Evolutionary conservation across 2,888 invertebrate species (phyloP).

Genomic region (Lasioglossum calceatum): DNA sequence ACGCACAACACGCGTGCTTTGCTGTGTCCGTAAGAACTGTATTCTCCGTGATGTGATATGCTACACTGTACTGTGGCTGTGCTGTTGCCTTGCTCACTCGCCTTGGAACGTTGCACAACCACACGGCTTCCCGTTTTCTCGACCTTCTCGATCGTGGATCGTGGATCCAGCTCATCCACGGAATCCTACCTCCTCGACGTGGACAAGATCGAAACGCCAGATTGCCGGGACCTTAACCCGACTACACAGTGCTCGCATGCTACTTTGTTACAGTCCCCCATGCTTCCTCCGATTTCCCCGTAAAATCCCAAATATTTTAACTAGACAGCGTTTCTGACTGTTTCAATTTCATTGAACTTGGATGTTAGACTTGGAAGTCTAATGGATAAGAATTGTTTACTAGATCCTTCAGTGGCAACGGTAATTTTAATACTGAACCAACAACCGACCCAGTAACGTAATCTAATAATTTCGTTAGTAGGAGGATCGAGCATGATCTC

Average conservation of each 20-base stretch:
- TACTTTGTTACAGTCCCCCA: not conserved
- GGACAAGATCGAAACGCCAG: conserved; percentile 9
- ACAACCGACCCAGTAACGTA: too few species aligned
- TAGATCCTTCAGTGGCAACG: not conserved
- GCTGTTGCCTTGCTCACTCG: conserved; percentile 14
- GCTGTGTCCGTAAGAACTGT: not conserved
- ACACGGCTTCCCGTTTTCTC: conserved; percentile 33
- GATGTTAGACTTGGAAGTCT: not conserved
- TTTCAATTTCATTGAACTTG: not conserved
- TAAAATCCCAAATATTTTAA: not conserved
- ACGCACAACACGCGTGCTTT: conserved; percentile 46
- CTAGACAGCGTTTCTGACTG: not conserved
- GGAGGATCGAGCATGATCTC: not conserved
- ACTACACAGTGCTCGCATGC: not conserved
- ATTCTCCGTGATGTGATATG: not conserved
- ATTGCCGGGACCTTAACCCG: conserved; percentile 30
- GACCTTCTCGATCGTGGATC: conserved; percentile 15
- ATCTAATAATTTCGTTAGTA: not conserved
- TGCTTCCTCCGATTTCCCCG: not conserved
- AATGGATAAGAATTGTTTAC: not conserved
- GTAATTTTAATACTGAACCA: not conserved
- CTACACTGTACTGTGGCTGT: not conserved
- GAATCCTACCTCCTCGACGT: conserved; percentile 18
- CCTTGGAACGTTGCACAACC: conserved; percentile 54
- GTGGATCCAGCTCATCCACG: conserved; percentile 9